Evolutionary conservation across 2,797 vertebrate species (phyloP).

Genomic region (Oryzias dopingdopingensis): DNA sequence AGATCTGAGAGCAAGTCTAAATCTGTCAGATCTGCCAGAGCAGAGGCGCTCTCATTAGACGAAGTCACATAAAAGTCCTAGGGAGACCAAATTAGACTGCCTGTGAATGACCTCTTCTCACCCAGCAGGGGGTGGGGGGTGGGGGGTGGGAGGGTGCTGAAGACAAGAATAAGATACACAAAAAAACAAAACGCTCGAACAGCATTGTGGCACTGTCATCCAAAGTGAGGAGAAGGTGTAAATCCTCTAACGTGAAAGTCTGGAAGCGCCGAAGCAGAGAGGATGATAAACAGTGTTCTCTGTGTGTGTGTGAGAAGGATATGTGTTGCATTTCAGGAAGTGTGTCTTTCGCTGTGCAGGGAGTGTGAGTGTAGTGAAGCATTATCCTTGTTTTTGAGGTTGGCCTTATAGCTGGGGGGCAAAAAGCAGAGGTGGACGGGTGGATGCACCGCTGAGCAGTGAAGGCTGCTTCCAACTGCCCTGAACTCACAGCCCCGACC

Average conservation of each 20-base stretch:
- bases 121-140: not conserved
- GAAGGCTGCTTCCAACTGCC: conserved; percentile 40
- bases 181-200: conserved; percentile 62
- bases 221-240: conserved; percentile 39
- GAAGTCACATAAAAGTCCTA: conserved; percentile 38
- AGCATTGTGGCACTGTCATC: conserved; percentile 59
- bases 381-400: conserved; percentile 53
- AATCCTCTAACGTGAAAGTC: conserved; percentile 55
- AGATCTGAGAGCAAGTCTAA: conserved; percentile 27
- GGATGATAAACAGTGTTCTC: conserved; percentile 33
- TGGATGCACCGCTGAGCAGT: conserved; percentile 60
- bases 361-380: conserved; percentile 50
- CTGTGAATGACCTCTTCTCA: conserved; percentile 41
- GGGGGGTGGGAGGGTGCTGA: conserved; percentile 16
- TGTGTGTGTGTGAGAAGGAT: conserved; percentile 10
- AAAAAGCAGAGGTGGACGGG: conserved; percentile 49
- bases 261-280: conserved; percentile 49
- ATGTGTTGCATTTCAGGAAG: conserved; percentile 13
- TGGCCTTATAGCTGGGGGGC: conserved; percentile 45
- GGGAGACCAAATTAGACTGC: conserved; percentile 44
- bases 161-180: conserved; percentile 54
- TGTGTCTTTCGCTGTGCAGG: conserved; percentile 24
- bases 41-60: conserved; percentile 41
- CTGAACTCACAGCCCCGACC: conserved; percentile 28
- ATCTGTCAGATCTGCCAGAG: conserved; percentile 47